Conservation (phyloP, 1,140 invertebrate genomes). For the Bombus terrestris region DNA sequence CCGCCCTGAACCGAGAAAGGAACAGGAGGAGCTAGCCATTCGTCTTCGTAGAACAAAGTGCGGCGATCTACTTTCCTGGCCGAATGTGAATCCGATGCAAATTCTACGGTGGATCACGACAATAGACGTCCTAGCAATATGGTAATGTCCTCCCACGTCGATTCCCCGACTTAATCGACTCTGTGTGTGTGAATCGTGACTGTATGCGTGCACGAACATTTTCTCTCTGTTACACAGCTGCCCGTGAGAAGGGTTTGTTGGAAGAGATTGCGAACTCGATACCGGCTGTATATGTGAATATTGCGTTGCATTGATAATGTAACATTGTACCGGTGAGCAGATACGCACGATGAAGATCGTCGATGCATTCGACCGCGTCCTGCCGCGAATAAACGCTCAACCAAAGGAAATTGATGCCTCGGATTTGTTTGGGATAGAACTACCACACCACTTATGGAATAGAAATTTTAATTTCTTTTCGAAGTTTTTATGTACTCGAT, state of each 20-base stretch:
- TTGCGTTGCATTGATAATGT: constrained; percentile 48
- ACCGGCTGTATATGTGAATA: constrained; percentile 32
- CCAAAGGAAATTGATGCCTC: constrained; percentile 3
- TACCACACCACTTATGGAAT: neutral
- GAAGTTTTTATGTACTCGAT: neutral
- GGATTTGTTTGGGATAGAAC: neutral
- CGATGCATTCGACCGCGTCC: constrained; percentile 26
- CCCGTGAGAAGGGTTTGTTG: constrained; percentile 44
- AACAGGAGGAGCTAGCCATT: constrained; percentile 53
- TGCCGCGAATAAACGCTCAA: neutral
- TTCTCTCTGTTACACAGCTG: neutral
- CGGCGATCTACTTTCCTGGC: constrained; percentile 70
- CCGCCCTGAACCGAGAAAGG: constrained; percentile 48
- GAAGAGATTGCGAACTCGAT: constrained; percentile 43
- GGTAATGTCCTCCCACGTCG: constrained; percentile 71
- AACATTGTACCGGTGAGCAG: constrained; percentile 10
- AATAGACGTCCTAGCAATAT: constrained; percentile 73
- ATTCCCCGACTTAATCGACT: constrained; percentile 46
- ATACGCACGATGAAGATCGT: constrained; percentile 36
- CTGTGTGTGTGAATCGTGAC: neutral
- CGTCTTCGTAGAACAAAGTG: constrained; percentile 74
- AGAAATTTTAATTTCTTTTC: neutral
- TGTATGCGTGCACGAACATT: constrained; percentile 7
- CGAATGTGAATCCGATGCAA: constrained; percentile 73
- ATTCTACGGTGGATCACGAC: constrained; percentile 65